Conservation (phyloP, 2,888 invertebrate species). For the Latheticus oryzae region DNA sequence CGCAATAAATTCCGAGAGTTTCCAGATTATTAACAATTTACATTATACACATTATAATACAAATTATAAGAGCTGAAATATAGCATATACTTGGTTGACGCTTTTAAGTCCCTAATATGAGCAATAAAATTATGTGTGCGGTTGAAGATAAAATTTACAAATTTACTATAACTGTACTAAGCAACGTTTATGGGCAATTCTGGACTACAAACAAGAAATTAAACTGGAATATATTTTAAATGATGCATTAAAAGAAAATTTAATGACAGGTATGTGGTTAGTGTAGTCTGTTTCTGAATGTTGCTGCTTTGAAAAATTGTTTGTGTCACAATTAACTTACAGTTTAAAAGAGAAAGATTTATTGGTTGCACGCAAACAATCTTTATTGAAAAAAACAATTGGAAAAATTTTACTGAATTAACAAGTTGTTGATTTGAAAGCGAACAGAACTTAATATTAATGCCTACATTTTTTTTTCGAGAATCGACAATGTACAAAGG, state of each 20-base stretch:
- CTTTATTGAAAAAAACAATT: neutral
- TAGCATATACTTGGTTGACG: slow-evolving; percentile 53
- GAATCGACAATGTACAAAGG: slow-evolving; percentile 58
- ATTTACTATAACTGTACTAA: slow-evolving; percentile 50
- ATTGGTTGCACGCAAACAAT: neutral
- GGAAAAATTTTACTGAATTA: too few species aligned
- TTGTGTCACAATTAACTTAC: slow-evolving; percentile 1
- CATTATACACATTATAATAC: slow-evolving; percentile 58
- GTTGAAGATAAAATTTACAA: slow-evolving; percentile 53
- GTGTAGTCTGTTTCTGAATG: slow-evolving; percentile 8
- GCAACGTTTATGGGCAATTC: slow-evolving; percentile 44
- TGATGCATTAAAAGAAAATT: slow-evolving; percentile 36
- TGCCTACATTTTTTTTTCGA: slow-evolving; percentile 28
- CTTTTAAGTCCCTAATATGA: slow-evolving; percentile 53
- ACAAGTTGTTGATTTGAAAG: too few species aligned
- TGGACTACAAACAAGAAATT: slow-evolving; percentile 41
- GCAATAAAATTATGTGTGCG: slow-evolving; percentile 55
- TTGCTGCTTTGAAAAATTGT: neutral
- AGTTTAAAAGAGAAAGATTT: slow-evolving; percentile 1
- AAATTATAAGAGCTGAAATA: slow-evolving; percentile 57
- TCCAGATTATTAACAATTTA: slow-evolving; percentile 58
- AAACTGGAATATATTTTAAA: slow-evolving; percentile 38
- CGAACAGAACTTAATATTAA: too few species aligned
- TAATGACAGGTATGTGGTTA: slow-evolving; percentile 19
- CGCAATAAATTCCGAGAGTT: slow-evolving; percentile 58